Percentiles rank a stretch among this genome's conserved stretches.
These are phyloP conservation scores for Xanthia icteritia DNA, from an alignment of 2,888 invertebrate species.

Conservation along the genomic window DNA sequence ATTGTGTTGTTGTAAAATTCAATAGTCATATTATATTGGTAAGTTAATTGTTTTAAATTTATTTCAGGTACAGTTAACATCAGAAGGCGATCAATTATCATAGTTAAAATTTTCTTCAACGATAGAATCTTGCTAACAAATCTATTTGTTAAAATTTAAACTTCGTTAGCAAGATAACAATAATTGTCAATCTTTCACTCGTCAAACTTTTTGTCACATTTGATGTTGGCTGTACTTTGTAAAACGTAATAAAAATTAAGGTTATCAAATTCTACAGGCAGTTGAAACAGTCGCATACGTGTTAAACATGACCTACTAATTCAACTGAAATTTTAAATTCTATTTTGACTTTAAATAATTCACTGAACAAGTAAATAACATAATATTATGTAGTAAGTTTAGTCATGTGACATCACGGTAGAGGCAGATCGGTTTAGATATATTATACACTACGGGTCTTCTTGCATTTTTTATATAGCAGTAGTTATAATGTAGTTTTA, in stretches of 20 bases:
- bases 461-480: constrained; percentile 77
- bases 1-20: constrained; percentile 5
- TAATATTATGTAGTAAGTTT: constrained; percentile 41
- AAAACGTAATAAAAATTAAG: constrained; percentile 40
- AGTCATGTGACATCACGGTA: constrained; percentile 58
- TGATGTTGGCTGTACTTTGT: constrained; percentile 29
- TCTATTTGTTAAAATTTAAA: too few species aligned
- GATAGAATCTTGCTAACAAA: too few species aligned
- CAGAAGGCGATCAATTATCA: not conserved
- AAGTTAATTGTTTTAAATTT: constrained; percentile 3
- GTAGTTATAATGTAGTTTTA: constrained; percentile 76
- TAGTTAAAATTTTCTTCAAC: not conserved
- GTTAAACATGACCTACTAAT: constrained; percentile 31
- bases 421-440: constrained; percentile 62
- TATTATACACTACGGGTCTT: constrained; percentile 79
- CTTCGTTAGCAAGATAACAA: not conserved
- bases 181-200: not conserved
- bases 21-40: not conserved
- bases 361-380: constrained; percentile 19
- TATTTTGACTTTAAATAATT: constrained; percentile 19
- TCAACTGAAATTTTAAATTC: constrained; percentile 29
- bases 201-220: constrained; percentile 1
- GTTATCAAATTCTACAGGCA: constrained; percentile 24
- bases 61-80: constrained; percentile 13
- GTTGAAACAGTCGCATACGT: constrained; percentile 36